phyloP scores from a whole-genome alignment of 2,113 vertebrate genomes.

The Corapipo altera region DNA sequence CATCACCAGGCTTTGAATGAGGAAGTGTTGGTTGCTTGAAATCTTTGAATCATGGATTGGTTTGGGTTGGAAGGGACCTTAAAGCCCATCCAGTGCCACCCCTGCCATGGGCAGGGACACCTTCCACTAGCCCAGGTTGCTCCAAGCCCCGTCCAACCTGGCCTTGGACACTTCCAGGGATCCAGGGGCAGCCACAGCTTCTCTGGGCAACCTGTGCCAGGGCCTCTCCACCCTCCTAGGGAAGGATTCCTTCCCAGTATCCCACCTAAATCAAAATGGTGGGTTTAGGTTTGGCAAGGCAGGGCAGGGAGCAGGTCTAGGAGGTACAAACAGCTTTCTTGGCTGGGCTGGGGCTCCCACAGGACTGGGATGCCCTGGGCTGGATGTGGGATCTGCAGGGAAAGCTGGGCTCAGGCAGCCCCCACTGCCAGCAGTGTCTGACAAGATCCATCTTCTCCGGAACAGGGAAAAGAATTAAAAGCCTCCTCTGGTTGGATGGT shows the following conservation, averaged over 20 bases:
- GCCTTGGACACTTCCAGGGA: not conserved
- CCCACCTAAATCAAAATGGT: not conserved
- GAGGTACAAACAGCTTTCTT: not conserved
- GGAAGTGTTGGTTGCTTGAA: not conserved
- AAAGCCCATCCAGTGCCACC: fast-evolving
- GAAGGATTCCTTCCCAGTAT: not conserved
- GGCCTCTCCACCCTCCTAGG: fast-evolving
- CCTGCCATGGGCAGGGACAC: not conserved
- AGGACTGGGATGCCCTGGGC: not conserved
- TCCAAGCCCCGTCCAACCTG: fast-evolving
- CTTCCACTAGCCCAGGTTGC: fast-evolving
- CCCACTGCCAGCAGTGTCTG: not conserved
- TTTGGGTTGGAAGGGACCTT: not conserved
- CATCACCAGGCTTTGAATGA: not conserved
- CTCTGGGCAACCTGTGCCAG: not conserved
- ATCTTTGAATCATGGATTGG: not conserved
- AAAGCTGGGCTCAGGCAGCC: not conserved
- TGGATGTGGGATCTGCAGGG: not conserved
- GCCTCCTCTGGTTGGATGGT: not conserved
- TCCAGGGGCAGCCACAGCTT: not conserved
- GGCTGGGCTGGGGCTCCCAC: not conserved
- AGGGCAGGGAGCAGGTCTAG: not conserved
- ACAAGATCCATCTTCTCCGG: not conserved
- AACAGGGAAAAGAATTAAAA: not conserved
- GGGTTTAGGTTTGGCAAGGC: not conserved